Conservation (phyloP, 1,140 invertebrate species). For the Rhynchophorus ferrugineus region DNA sequence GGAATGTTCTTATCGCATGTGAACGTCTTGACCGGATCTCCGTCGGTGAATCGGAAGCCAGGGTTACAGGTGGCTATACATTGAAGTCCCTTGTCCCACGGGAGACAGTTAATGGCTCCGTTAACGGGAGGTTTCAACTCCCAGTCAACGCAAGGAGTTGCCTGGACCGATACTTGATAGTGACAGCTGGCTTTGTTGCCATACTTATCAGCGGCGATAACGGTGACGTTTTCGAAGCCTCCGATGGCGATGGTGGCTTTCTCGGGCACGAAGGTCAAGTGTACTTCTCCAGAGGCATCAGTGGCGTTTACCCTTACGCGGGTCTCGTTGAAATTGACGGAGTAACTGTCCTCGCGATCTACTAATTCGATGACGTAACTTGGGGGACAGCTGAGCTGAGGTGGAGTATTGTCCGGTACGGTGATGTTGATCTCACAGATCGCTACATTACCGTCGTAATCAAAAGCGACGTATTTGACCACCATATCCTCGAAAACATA, state of each 20-base stretch:
- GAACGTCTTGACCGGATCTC: slow-evolving; percentile 78
- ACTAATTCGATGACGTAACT: slow-evolving; percentile 91
- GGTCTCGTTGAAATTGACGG: slow-evolving; percentile 90
- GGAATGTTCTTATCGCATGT: slow-evolving; percentile 67
- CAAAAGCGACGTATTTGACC: slow-evolving; percentile 91
- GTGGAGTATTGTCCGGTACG: slow-evolving; percentile 88
- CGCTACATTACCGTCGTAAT: slow-evolving; percentile 94
- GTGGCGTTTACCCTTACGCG: slow-evolving; percentile 76
- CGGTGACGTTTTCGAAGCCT: slow-evolving; percentile 91
- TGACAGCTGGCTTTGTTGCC: slow-evolving; percentile 86
- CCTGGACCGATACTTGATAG: slow-evolving; percentile 88
- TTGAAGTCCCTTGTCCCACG: slow-evolving; percentile 71
- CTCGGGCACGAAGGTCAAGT: slow-evolving; percentile 75
- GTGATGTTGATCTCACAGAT: slow-evolving; percentile 95
- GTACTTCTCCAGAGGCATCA: slow-evolving; percentile 84
- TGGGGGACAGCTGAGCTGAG: slow-evolving; percentile 87
- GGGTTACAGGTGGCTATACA: slow-evolving; percentile 86
- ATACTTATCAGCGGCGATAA: slow-evolving; percentile 79
- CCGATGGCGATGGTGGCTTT: slow-evolving; percentile 80
- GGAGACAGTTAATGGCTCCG: slow-evolving; percentile 79
- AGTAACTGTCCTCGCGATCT: slow-evolving; percentile 82
- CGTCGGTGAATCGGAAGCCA: slow-evolving; percentile 89
- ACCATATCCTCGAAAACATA: slow-evolving; percentile 86
- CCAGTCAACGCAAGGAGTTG: slow-evolving; percentile 91
- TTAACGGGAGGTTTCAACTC: slow-evolving; percentile 81